A percentile compares a stretch with the other conserved stretches of the same genome.
These are phyloP conservation scores for Hypocryptadius cinnamomeus DNA, from an alignment of 2,113 vertebrate genomes.

Conservation along the genomic window DNA sequence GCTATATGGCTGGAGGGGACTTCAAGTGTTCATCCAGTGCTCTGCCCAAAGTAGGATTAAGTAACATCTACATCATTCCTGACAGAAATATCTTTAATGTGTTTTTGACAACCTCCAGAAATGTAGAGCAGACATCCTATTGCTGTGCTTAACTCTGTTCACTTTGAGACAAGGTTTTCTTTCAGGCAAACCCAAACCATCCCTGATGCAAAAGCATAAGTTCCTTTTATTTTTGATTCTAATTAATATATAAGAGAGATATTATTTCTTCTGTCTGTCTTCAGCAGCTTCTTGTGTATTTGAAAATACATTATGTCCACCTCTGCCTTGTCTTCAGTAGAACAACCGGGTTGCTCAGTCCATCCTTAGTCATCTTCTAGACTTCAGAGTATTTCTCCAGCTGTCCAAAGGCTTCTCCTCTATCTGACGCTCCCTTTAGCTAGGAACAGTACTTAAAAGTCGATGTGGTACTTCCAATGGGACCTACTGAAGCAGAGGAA, in stretches of 20 bases:
- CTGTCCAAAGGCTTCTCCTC: neutral
- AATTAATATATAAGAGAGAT: neutral
- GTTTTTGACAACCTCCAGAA: conserved; percentile 55
- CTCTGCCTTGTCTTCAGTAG: neutral
- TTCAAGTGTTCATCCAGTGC: conserved; percentile 1
- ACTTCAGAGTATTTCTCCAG: neutral
- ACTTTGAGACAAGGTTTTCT: neutral
- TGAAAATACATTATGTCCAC: neutral
- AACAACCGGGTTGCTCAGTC: neutral
- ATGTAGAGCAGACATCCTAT: neutral
- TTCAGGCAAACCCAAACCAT: neutral
- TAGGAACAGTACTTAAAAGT: neutral
- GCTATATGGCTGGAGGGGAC: conserved; percentile 30
- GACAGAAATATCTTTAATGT: conserved; percentile 47
- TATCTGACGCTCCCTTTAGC: neutral
- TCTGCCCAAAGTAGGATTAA: conserved; percentile 38
- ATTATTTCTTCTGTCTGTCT: neutral
- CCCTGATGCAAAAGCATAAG: neutral
- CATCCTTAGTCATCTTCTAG: neutral
- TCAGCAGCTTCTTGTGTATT: neutral
- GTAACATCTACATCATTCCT: conserved; percentile 45
- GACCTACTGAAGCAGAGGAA: neutral
- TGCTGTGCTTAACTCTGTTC: neutral
- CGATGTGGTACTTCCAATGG: neutral
- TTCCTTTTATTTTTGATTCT: neutral